Base-by-base conservation (phyloP, 1,140 invertebrate species). In the Dreissena polymorpha region DNA sequence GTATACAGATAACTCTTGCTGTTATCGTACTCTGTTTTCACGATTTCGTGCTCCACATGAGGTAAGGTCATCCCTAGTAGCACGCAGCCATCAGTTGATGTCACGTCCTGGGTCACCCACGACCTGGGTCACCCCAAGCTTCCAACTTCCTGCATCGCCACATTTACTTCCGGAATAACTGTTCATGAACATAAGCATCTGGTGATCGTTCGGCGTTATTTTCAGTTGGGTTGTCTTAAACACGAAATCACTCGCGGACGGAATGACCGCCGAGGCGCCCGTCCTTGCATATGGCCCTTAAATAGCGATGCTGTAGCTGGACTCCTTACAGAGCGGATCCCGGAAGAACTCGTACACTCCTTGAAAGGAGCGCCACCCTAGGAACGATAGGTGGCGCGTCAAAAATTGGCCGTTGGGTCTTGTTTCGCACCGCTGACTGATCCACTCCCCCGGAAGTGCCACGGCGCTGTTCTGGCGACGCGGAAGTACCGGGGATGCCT, bases 371-470 rank as follows among this genome's bases (percentile, higher is more conserved):
- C 79, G 68, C 0, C 83, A 76, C 69, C 86, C 86, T 13, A 89
- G 64, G 81, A 90, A 90, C 50, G 85, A 76, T 29, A 91, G 81
- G 71, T 86, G 93, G 53, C 95, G 92, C 7, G 91, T 94, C 0
- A 95, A 90, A 92, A 95, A 95, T 3, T 95, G 85, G 10, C 81
- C 81, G 27, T 77, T 69, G 0, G 94, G 94, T 25, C 94, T 91
- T n/a, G 94, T 94, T 87, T 95, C 95, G 89, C 95, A 95, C 12
- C 93, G 92, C 0, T 92, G 85, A 55, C 95, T 95, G 10, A 94
- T 91, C 95, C 95, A 96, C 23, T 95, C 93, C 21, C 95, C 95
- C 18, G 92, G 93, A 23, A 95, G 91, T 12, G 94, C 89, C 0
- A 94, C 93, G 1, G 94, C 94, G 3, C 95, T 88, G 25, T 92